Base-by-base conservation (phyloP, 2,888 invertebrate species). In the Petrolisthes manimaculis region DNA sequence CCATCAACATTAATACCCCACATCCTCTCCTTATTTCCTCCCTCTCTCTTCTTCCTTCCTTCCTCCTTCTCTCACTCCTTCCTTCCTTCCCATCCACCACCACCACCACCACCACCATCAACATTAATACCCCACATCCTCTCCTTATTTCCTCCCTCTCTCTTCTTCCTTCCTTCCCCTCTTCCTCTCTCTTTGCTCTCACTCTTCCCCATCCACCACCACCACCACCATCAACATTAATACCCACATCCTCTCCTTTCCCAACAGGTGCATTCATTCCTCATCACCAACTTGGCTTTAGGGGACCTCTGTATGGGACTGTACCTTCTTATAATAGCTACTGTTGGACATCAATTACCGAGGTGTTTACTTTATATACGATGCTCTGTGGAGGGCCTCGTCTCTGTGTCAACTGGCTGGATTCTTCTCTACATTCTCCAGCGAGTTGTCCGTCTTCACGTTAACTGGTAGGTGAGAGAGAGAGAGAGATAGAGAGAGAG, bases 261-360 rank as follows among this genome's bases (percentile, higher is more conserved):
- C n/a, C 14, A 18, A 51, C 91, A 93, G 93, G 94, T 94, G 4
- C 94, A 94, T 91, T 94, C 93, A 5, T 93, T 93, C 89, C 92
- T 93, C 56, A 93, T 93, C 71, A 92, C 92, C 56, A 93, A 93
- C 91, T 91, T 93, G 74, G 93, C 93, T 3, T 89, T 93, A 56
- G 93, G 93, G 12, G 93, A 93, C 90, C 91, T 93, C 14, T 91
- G 93, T 84, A 93, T 93, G 93, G 93, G 93, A 21, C 92, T 92
- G 37, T 93, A 93, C 89, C 91, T 93, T 75, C 89, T 93, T 51
- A 92, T 93, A 24, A 93, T 93, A 71, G 93, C 93, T 12, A 91
- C n/a, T 92, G 4, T 93, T 93, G n/a, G 93, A 93, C 90, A 91
- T 92, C 78, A 91, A 92, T 67, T 93, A 94, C 92, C 92, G 94